Base-by-base conservation (phyloP, 2,888 invertebrate genomes). In the Chrysolina haemoptera region DNA sequence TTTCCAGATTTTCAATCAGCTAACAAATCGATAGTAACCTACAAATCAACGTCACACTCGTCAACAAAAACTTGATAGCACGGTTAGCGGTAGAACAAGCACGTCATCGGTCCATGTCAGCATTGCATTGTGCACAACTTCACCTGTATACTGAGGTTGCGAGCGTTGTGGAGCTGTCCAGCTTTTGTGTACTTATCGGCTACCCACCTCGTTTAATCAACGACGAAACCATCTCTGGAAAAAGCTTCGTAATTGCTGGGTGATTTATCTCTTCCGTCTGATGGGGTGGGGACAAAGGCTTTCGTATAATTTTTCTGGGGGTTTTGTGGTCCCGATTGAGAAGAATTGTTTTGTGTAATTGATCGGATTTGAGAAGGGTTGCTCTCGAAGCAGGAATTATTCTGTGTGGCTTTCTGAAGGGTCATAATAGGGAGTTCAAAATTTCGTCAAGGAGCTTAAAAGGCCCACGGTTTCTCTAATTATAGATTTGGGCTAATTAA, bases 201-300 rank as follows among this genome's bases (percentile, higher is more conserved):
- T 8, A 6, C 59, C 14, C 14, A 18, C 4, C 8, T 8, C 59
- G 35, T 59, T 59, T 10, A 53, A 59, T 70, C 16, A 70, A 40
- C 64, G 63, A 53, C 48, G 59, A 62, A 67, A 62, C 46, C 46
- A 27, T 62, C 35, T 18, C 59, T 59, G 35, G n/a, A 48, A 48
- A 35, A 48, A 48, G 27, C 53, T 40, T 66, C 43, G 67, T 64
- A 70, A 74, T 70, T 70, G 41, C 62, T 63, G 53, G 40, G 62
- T 70, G 53, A 74, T 74, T 62, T 70, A 70, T 74, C 63, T 70
- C 55, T 70, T 74, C 67, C 55, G 27, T 50, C 62, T 62, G 62
- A 70, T 66, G 35, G 14, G 16, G 65, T 55, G 1, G 62, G 27
- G 55, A 46, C 40, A 65, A 59, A 70, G 11, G 46, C 41, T 65